These are phyloP conservation scores for Ctenicera cuprea DNA, from an alignment of 2,888 invertebrate genomes.

Conservation along the genomic window DNA sequence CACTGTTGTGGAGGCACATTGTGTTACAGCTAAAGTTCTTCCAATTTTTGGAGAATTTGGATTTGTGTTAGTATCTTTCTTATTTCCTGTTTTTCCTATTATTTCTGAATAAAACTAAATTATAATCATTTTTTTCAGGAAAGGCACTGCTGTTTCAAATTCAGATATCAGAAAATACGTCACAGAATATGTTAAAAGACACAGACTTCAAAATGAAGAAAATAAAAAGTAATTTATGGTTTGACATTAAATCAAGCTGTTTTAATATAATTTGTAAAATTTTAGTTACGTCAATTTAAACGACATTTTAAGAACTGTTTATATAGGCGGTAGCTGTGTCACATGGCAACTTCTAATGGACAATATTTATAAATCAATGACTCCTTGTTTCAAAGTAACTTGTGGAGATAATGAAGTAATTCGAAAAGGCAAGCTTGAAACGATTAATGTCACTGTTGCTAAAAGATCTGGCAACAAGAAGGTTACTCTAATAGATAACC, in stretches of 20 bases:
- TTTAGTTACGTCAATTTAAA: slow-evolving; percentile 77
- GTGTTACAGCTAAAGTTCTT: slow-evolving; percentile 80
- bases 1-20: slow-evolving; percentile 80
- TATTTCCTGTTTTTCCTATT: no score
- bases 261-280: slow-evolving; percentile 46
- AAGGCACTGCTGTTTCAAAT: slow-evolving; percentile 67
- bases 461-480: slow-evolving; percentile 92
- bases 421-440: slow-evolving; percentile 83
- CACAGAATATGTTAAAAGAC: slow-evolving; percentile 82
- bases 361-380: slow-evolving; percentile 82
- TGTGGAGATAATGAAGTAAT: slow-evolving; percentile 74
- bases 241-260: not conserved
- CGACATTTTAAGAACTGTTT: slow-evolving; percentile 70
- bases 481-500: slow-evolving; percentile 92
- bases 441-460: slow-evolving; percentile 85
- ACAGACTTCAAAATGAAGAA: slow-evolving; percentile 70
- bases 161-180: slow-evolving; percentile 80
- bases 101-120: slow-evolving; percentile 19
- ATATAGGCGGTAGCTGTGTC: slow-evolving; percentile 72
- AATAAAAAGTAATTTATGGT: slow-evolving; percentile 62
- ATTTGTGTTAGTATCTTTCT: slow-evolving; percentile 71
- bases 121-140: slow-evolving; percentile 60
- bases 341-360: slow-evolving; percentile 84
- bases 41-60: slow-evolving; percentile 78
- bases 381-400: slow-evolving; percentile 80